A percentile compares a stretch with the other conserved stretches of the same genome.
Conservation (phyloP, 2,888 invertebrate species). For the Cylindroiulus punctatus region DNA sequence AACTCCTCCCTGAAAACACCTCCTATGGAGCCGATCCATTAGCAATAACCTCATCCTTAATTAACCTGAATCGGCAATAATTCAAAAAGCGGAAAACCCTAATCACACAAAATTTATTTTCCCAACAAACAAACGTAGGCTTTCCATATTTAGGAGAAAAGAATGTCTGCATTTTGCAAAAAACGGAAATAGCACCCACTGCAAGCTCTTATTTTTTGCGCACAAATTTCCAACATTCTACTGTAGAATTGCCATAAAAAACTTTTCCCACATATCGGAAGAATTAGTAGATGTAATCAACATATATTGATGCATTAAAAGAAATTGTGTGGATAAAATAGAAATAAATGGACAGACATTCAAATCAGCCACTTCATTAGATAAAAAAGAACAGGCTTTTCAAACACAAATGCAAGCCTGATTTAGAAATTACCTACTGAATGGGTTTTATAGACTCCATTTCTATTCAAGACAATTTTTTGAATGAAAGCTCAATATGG, state of each 20-base stretch:
- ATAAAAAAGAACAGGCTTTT: not conserved
- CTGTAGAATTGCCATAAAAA: not conserved
- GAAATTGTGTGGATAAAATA: not conserved
- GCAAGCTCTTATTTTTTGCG: not conserved
- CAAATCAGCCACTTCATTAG: not conserved
- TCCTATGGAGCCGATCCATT: not conserved
- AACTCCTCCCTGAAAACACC: constrained; percentile 4
- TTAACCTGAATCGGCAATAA: not conserved
- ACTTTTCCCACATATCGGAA: not conserved
- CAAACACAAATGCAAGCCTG: not conserved
- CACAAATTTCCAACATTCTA: not conserved
- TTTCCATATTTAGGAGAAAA: not conserved
- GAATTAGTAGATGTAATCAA: not conserved
- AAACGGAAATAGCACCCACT: not conserved
- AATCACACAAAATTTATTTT: not conserved
- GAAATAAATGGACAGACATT: not conserved
- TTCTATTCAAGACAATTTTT: no score
- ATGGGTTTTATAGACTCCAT: not conserved
- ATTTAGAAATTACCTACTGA: not conserved
- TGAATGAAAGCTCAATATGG: no score
- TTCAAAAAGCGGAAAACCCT: not conserved
- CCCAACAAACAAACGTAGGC: not conserved
- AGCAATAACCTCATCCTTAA: not conserved
- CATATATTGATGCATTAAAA: not conserved
- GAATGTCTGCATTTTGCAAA: not conserved